Evolutionary conservation across 2,113 vertebrate species (phyloP).

Genomic region (human): GRCh38 chr2:22254001-22254500

Average conservation of each 20-base stretch:
- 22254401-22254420: constrained; percentile 45
- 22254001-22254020: not conserved
- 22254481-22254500: constrained; percentile 32
- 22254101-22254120: not conserved
- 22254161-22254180: constrained; percentile 38
- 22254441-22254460: constrained; percentile 50
- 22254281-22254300: constrained; percentile 7
- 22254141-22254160: constrained; percentile 46
- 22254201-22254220: constrained; percentile 39
- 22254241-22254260: constrained; percentile 42
- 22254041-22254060: not conserved
- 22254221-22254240: constrained; percentile 32
- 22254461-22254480: constrained; percentile 54
- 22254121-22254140: constrained; percentile 21
- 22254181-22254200: constrained; percentile 2
- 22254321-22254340: not conserved
- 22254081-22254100: not conserved
- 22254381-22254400: not conserved
- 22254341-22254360: not conserved
- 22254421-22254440: constrained; percentile 8
- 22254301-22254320: constrained; percentile 40
- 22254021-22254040: not conserved
- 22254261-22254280: constrained; percentile 7
- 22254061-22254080: not conserved
- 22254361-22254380: not conserved